Conservation (phyloP, 2,797 vertebrate species). For the Merluccius polli region DNA sequence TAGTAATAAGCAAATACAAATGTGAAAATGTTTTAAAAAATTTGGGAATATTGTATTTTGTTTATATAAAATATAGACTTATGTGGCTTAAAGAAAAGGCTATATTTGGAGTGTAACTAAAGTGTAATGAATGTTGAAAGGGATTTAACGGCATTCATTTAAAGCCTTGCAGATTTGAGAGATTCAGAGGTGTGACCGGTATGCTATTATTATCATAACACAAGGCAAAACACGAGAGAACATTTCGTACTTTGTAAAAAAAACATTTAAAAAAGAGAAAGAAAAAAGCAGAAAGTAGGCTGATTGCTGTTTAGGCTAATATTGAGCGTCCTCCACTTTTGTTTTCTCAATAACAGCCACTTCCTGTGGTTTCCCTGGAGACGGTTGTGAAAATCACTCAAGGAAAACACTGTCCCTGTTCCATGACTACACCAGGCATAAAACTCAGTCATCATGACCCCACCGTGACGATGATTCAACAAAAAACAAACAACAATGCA, state of each 20-base stretch:
- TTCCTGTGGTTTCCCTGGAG: slow-evolving; percentile 21
- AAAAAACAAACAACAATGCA: slow-evolving; percentile 21
- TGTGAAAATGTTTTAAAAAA: no score
- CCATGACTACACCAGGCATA: slow-evolving; percentile 9
- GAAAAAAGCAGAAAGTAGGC: not conserved
- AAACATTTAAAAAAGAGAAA: no score
- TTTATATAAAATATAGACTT: not conserved
- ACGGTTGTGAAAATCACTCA: slow-evolving; percentile 21
- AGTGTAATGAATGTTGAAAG: not conserved
- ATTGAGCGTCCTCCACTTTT: not conserved
- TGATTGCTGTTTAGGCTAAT: not conserved
- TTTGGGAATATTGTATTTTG: not conserved
- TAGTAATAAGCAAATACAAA: no score
- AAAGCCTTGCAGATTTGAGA: not conserved
- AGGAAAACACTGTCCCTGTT: slow-evolving; percentile 18
- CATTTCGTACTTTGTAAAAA: not conserved
- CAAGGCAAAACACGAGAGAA: not conserved
- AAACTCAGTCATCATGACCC: slow-evolving; percentile 26
- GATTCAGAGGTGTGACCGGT: not conserved
- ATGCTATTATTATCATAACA: not conserved
- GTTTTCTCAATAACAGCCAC: not conserved
- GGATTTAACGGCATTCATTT: not conserved
- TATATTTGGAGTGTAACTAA: not conserved
- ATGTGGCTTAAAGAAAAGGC: not conserved
- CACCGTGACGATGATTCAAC: slow-evolving; percentile 56